Percentiles rank a stretch among this genome's conserved stretches.
Evolutionary conservation across 2,888 invertebrate genomes (phyloP).

Genomic region (Lasioglossum vierecki): DNA sequence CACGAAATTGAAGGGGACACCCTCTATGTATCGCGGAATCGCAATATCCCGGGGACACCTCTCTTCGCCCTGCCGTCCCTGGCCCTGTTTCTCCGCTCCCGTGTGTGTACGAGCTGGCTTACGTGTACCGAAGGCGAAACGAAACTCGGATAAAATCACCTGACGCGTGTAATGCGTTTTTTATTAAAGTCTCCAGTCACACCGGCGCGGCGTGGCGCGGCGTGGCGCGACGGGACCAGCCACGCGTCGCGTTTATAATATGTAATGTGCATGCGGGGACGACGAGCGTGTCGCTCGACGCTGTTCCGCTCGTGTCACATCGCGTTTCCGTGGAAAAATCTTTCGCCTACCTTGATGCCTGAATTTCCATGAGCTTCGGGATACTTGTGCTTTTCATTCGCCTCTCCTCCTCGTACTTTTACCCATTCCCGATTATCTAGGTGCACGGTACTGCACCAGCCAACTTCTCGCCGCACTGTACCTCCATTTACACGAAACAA

Average conservation of each 20-base stretch:
- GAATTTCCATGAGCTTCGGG: background rate
- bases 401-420: background rate
- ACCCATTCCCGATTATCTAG: background rate
- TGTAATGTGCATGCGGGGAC: constrained; percentile 23
- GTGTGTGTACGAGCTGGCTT: constrained; percentile 61
- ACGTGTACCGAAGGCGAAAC: constrained; percentile 68
- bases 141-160: constrained; percentile 77
- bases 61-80: background rate
- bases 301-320: background rate
- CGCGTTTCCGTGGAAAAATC: constrained; percentile 9
- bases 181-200: constrained; percentile 76
- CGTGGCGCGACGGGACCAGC: constrained; percentile 13
- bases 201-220: constrained; percentile 17
- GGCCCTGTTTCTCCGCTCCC: background rate
- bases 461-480: too few relatives aligned
- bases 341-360: background rate
- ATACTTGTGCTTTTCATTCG: background rate
- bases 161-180: constrained; percentile 81
- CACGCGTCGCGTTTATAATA: constrained; percentile 54
- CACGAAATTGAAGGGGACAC: constrained; percentile 70
- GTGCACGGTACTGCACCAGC: too few relatives aligned
- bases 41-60: constrained; percentile 64
- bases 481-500: too few relatives aligned
- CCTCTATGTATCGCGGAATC: constrained; percentile 65
- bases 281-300: background rate